Evolutionary conservation across 2,888 invertebrate genomes (phyloP).

Genomic region (Subacronicta megacephala): DNA sequence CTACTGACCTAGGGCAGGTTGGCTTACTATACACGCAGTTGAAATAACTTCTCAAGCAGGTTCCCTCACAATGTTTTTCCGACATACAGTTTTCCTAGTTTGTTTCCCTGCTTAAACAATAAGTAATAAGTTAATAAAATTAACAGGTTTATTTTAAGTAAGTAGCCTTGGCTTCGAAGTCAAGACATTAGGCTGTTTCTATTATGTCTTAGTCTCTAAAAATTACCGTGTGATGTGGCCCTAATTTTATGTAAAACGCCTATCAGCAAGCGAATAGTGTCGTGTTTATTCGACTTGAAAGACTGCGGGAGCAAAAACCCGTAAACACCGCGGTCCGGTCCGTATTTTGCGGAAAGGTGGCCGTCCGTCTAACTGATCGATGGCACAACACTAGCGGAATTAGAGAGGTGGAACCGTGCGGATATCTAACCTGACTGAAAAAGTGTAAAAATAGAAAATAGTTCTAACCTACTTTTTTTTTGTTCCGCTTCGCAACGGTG

Average conservation of each 20-base stretch:
- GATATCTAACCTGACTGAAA: slow-evolving; percentile 51
- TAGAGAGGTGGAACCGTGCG: slow-evolving; percentile 52
- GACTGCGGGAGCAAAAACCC: slow-evolving; percentile 61
- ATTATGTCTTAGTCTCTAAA: no score
- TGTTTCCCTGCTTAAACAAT: no score
- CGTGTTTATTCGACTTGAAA: slow-evolving; percentile 60
- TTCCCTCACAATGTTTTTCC: no score
- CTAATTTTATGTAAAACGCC: slow-evolving; percentile 35
- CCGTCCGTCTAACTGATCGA: slow-evolving; percentile 82
- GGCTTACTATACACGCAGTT: no score
- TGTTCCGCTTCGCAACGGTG: slow-evolving; percentile 21
- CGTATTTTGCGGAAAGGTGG: slow-evolving; percentile 81
- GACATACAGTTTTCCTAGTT: no score
- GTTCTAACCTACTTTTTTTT: slow-evolving; percentile 40
- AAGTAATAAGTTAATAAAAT: no score
- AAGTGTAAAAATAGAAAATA: slow-evolving; percentile 45
- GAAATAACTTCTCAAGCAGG: no score
- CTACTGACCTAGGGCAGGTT: no score
- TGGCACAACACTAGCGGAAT: slow-evolving; percentile 67
- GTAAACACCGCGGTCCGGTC: slow-evolving; percentile 72
- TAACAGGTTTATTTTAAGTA: no score
- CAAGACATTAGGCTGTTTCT: no score
- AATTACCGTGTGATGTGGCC: slow-evolving; percentile 2
- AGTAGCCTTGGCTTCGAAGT: no score
- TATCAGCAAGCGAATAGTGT: slow-evolving; percentile 44